Base-by-base conservation (phyloP, 2,888 invertebrate species). In the Agrochola litura region DNA sequence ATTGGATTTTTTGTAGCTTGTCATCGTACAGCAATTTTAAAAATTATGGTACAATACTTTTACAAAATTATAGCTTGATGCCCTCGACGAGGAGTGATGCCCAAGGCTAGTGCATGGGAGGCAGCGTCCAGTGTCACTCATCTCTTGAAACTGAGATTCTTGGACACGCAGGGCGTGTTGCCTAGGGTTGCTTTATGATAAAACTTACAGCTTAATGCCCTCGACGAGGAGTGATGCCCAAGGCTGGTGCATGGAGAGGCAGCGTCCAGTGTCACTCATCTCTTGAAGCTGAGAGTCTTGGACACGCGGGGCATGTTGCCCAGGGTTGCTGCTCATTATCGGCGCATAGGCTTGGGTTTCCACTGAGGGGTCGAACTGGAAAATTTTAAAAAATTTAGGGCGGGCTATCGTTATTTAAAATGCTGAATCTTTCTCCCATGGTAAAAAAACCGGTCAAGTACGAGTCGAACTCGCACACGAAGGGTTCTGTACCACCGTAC, bases 21-120 rank as follows among this genome's bases (percentile, higher is more conserved):
- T n/a, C n/a, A n/a, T n/a, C n/a, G n/a, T n/a, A n/a, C n/a, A n/a
- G n/a, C n/a, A n/a, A n/a, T n/a, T n/a, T n/a, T n/a, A n/a, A n/a
- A n/a, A n/a, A n/a, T n/a, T n/a, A n/a, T 25, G 25, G 58, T 25
- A 58, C 25, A 6, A 58, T 58, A 58, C 25, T n/a, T 58, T 58
- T 58, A 25, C 14, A 30, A 30, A 30, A 30, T 30, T 30, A n/a
- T n/a, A 37, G 97, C 96, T 99, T 99, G 86, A 99, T 99, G 72
- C 99, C 99, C n/a, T 98, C 97, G 0, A 99, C 97, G 0, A 99
- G 97, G 54, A 99, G 96, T 0, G 99, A 99, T 0, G 99, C 99
- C 98, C 98, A 99, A 0, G 99, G 99, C 92, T 99, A 99, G 95
- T 99, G 99, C 98, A 99, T 98, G 88, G 99, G 22, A 99, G 95